Conservation (phyloP, 2,888 invertebrate genomes). For the Calliphora vomitoria region DNA sequence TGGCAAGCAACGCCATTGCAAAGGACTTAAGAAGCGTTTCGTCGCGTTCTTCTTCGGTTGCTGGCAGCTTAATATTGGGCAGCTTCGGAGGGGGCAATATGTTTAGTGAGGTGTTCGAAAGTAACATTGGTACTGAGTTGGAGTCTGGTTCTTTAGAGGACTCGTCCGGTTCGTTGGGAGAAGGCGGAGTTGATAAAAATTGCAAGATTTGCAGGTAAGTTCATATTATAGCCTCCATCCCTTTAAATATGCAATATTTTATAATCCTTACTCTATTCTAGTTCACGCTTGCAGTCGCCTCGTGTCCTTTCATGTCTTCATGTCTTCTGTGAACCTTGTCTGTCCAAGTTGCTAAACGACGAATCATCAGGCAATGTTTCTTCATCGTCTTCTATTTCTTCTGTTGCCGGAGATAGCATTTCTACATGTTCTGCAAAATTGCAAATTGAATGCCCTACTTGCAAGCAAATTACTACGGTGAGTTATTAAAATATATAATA, state of each 20-base stretch:
- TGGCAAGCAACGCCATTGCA: conserved; percentile 45
- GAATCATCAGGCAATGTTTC: conserved; percentile 86
- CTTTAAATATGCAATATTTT: not conserved
- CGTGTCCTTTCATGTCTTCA: conserved; percentile 96
- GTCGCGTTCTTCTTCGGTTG: conserved; percentile 74
- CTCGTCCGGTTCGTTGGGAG: conserved; percentile 80
- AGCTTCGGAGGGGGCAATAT: conserved; percentile 70
- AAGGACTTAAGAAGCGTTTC: conserved; percentile 76
- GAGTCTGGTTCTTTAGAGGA: conserved; percentile 83
- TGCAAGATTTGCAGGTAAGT: conserved; percentile 89
- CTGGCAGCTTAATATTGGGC: conserved; percentile 67
- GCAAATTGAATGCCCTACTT: conserved; percentile 89
- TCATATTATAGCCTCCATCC: not conserved
- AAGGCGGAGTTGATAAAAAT: conserved; percentile 86
- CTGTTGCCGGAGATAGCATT: conserved; percentile 77
- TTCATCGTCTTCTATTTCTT: conserved; percentile 85
- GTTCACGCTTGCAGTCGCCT: conserved; percentile 91
- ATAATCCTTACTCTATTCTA: conserved; percentile 77
- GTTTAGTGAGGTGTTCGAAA: conserved; percentile 79
- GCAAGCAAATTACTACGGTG: conserved; percentile 94
- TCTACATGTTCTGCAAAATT: conserved; percentile 75
- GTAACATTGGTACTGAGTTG: conserved; percentile 80
- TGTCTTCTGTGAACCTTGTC: conserved; percentile 96
- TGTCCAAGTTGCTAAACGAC: conserved; percentile 91
- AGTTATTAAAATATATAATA: conserved; percentile 61